phyloP scores from a whole-genome alignment of 2,797 vertebrate genomes.

The Anabacerthia variegaticeps region DNA sequence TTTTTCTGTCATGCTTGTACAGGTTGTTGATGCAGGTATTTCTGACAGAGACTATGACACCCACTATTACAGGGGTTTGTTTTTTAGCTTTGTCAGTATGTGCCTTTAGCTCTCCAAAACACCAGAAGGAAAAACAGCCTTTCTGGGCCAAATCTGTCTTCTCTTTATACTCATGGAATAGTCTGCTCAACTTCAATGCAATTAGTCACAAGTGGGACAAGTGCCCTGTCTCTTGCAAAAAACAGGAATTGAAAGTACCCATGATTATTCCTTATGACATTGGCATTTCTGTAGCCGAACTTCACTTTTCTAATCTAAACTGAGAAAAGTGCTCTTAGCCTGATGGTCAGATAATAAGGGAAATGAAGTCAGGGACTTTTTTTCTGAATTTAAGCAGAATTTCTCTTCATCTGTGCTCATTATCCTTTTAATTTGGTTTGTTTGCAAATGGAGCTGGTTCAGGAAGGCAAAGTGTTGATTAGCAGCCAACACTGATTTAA shows the following conservation, averaged over 20 bases:
- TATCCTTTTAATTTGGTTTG: not conserved
- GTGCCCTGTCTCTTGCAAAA: not conserved
- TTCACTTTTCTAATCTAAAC: not conserved
- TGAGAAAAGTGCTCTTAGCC: not conserved
- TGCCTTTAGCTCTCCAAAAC: not conserved
- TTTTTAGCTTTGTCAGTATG: not conserved
- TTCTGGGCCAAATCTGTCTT: not conserved
- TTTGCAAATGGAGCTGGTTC: constrained; percentile 10
- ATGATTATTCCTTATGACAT: not conserved
- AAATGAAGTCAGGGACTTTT: not conserved
- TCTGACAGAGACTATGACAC: not conserved
- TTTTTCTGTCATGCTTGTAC: not conserved
- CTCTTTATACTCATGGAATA: not conserved
- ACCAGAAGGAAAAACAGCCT: not conserved
- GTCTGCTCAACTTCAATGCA: not conserved
- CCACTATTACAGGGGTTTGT: not conserved
- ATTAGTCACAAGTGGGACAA: not conserved
- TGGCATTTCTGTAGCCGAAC: not conserved
- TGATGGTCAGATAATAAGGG: not conserved
- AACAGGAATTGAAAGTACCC: not conserved
- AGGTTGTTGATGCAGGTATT: not conserved
- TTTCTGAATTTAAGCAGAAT: not conserved
- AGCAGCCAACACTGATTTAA: constrained; percentile 34
- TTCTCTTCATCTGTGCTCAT: not conserved
- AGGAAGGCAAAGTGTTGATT: not conserved